These are phyloP conservation scores for Eretmochelys imbricata DNA, from an alignment of 2,113 vertebrate genomes.

Conservation along the genomic window DNA sequence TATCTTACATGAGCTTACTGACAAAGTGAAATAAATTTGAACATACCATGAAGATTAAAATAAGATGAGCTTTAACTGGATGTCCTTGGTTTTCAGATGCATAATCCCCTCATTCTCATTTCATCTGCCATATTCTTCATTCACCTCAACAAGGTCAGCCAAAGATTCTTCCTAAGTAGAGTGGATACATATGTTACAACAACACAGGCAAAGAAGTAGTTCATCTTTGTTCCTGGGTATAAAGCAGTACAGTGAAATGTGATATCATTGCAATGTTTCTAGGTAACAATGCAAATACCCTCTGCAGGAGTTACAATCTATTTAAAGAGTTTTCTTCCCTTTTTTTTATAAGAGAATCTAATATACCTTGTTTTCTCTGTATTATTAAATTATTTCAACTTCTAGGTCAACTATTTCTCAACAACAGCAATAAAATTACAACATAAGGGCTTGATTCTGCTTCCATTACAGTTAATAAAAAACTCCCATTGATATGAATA, in stretches of 20 bases:
- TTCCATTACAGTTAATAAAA: slow-evolving; percentile 1
- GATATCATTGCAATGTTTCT: not conserved
- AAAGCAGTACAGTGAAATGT: slow-evolving; percentile 17
- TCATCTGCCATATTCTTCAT: slow-evolving; percentile 34
- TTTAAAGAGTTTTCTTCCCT: not conserved
- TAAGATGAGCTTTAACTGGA: slow-evolving; percentile 34
- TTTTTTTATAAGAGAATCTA: not conserved
- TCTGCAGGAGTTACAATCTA: not conserved
- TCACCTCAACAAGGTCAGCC: not conserved
- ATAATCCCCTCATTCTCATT: slow-evolving; percentile 47
- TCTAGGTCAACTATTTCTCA: not conserved
- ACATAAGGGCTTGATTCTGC: not conserved
- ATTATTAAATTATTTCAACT: not conserved
- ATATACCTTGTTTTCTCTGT: not conserved
- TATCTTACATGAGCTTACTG: slow-evolving; percentile 21
- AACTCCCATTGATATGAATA: not conserved
- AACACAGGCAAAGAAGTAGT: slow-evolving; percentile 28
- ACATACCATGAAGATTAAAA: slow-evolving; percentile 48
- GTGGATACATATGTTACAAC: not conserved
- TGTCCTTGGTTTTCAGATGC: slow-evolving; percentile 21
- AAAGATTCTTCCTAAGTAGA: slow-evolving; percentile 22
- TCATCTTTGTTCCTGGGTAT: slow-evolving; percentile 6
- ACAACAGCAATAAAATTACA: not conserved
- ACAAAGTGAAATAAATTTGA: slow-evolving; percentile 47
- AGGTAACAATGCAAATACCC: slow-evolving; percentile 38